phyloP scores from a whole-genome alignment of 2,888 invertebrate genomes.

The Netelia virgata region DNA sequence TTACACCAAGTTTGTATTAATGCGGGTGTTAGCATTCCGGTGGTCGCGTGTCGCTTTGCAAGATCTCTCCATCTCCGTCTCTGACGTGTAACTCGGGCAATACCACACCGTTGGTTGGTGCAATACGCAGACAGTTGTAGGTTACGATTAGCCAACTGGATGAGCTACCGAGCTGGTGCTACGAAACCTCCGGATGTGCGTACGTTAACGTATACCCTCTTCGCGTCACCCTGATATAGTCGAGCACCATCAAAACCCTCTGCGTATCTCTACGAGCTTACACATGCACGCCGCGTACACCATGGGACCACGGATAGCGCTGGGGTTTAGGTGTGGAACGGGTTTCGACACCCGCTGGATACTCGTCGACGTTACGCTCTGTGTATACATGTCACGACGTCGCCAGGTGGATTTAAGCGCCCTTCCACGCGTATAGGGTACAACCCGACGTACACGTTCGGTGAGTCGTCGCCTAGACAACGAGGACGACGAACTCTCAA shows the following conservation, averaged over 20 bases:
- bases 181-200: constrained; percentile 47
- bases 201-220: constrained; percentile 45
- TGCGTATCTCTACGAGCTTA: constrained; percentile 9
- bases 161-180: constrained; percentile 37
- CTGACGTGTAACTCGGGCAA: constrained; percentile 5
- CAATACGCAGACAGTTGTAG: constrained; percentile 36
- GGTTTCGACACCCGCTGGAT: constrained; percentile 55
- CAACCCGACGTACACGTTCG: constrained; percentile 48
- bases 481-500: constrained; percentile 20
- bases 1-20: constrained; percentile 80
- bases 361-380: constrained; percentile 56
- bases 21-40: constrained; percentile 80
- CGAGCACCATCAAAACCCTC: constrained; percentile 31
- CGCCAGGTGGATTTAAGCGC: constrained; percentile 77
- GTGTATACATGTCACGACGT: constrained; percentile 57
- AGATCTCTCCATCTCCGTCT: constrained; percentile 24
- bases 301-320: constrained; percentile 12
- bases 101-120: constrained; percentile 27
- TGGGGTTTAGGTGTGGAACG: constrained; percentile 16
- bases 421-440: constrained; percentile 31
- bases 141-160: constrained; percentile 21
- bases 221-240: constrained; percentile 46
- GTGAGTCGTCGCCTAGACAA: constrained; percentile 31
- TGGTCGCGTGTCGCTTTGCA: constrained; percentile 67
- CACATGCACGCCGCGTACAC: not conserved